Evolutionary conservation across 2,113 vertebrate genomes (phyloP), one percentile per base, ranked within the genome.

Genomic region (Cercopithecus mona): DNA sequence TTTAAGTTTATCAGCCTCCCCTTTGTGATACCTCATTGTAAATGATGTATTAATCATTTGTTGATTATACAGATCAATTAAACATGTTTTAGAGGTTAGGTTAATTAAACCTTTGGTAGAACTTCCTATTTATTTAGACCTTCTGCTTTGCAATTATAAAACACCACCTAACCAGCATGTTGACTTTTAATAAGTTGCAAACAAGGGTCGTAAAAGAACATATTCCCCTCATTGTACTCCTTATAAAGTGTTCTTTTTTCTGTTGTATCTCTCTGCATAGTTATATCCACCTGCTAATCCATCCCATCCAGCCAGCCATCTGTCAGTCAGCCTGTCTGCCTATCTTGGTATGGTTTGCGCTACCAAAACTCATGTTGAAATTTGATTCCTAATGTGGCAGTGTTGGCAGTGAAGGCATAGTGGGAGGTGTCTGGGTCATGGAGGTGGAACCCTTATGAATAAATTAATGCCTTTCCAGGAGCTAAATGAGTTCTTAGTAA

Each of bases 61-160:
- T 94, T 59, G 95, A 97, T 94, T 79, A 66, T 57, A 93, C 11
- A 81, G 83, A 92, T 76, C 79, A 96, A 93, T 94, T 95, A 93
- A 88, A 75, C 75, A 75, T 86, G 68, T 85, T 95, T 96, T 84
- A 83, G 83, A 72, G 43, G 7, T 38, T 82, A 14, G 25, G 45
- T 57, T 95, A 83, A 96, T 50, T 95, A 84, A 57, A 61, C 78
- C 55, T 94, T 94, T 75, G 45, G 57, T 86, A 40, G 22, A 23
- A 86, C 57, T 90, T 95, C 61, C 32, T 75, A 85, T 89, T 94
- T 91, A 93, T 87, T 97, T 90, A 91, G 76, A 72, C 12, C 64
- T 96, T 57, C 40, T 66, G 81, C 14, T 90, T 93, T 80, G 48
- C 48, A 68, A 89, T 32, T 88, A 84, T n/a, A 61, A 18, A 48